Conservation (phyloP, 2,113 vertebrate species). For the Chaetura pelagica region DNA sequence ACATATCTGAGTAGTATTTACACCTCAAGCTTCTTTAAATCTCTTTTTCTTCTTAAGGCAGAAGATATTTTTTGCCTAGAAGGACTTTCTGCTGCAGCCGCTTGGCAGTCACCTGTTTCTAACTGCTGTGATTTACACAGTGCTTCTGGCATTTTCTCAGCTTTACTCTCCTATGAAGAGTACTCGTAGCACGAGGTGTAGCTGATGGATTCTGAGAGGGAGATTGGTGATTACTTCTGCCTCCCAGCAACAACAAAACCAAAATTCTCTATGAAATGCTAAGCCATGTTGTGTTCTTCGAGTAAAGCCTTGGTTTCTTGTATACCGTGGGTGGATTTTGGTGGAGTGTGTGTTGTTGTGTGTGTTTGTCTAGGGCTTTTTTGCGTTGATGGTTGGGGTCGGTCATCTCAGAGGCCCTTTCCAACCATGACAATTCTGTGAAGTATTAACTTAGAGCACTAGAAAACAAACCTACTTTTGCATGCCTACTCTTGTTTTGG, state of each 20-base stretch:
- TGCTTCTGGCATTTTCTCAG: neutral
- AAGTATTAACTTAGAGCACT: neutral
- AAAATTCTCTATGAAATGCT: neutral
- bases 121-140: neutral
- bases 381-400: too few relatives aligned
- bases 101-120: neutral
- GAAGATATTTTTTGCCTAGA: neutral
- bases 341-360: too few relatives aligned
- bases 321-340: neutral
- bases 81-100: neutral
- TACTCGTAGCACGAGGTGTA: neutral
- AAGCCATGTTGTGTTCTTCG: neutral
- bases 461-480: neutral
- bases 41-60: neutral
- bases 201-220: neutral
- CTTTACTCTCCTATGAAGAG: neutral
- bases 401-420: too few relatives aligned
- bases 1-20: neutral
- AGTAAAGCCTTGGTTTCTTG: neutral
- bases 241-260: neutral
- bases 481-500: neutral
- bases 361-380: too few relatives aligned
- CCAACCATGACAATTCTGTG: too few relatives aligned
- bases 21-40: neutral
- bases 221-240: neutral